Conservation (phyloP, 2,888 invertebrate genomes). For the Punctoribates punctum region DNA sequence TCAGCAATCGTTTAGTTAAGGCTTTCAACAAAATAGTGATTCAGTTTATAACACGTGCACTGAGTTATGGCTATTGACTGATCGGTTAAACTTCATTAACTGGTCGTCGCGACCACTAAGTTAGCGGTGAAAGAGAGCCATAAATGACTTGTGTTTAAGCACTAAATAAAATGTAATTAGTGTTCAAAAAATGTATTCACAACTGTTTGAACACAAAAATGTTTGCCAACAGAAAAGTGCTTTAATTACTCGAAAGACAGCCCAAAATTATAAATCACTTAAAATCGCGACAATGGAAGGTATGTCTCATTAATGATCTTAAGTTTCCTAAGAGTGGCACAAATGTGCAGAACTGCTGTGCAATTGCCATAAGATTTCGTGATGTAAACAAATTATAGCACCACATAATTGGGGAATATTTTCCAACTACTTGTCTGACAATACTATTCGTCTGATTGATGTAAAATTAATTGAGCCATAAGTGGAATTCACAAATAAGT, state of each 20-base stretch:
- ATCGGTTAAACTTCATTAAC: neutral
- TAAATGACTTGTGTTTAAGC: slow-evolving; percentile 19
- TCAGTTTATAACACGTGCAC: slow-evolving; percentile 29
- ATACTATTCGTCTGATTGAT: too few relatives aligned
- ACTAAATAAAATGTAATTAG: neutral
- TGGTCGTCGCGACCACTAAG: neutral
- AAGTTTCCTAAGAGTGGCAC: too few relatives aligned
- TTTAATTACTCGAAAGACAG: neutral
- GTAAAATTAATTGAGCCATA: too few relatives aligned
- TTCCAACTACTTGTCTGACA: too few relatives aligned
- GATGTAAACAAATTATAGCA: too few relatives aligned
- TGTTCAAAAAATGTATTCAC: neutral
- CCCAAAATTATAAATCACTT: too few relatives aligned
- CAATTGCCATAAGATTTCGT: too few relatives aligned
- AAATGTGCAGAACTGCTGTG: too few relatives aligned
- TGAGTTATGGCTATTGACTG: neutral
- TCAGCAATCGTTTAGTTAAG: neutral
- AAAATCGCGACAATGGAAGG: too few relatives aligned
- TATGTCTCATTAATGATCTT: too few relatives aligned
- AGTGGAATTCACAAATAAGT: too few relatives aligned
- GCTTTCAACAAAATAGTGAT: neutral
- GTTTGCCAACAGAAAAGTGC: neutral
- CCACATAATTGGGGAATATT: too few relatives aligned
- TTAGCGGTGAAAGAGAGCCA: slow-evolving; percentile 6
- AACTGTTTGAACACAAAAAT: neutral